A percentile compares a stretch with the other conserved stretches of the same genome.
Conservation (phyloP, 2,113 vertebrate species). For the Physeter macrocephalus region DNA sequence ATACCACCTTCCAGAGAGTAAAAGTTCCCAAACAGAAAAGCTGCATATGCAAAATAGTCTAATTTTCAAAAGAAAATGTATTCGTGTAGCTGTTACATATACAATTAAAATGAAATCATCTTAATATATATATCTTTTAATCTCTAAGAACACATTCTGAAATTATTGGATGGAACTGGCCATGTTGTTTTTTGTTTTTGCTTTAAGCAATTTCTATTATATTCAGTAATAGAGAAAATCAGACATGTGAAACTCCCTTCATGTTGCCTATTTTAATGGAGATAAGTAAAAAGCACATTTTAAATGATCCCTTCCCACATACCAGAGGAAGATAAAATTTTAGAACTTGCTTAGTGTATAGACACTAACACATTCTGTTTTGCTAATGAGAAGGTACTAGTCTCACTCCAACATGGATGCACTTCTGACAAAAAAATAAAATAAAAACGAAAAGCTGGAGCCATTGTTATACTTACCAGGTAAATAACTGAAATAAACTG, state of each 20-base stretch:
- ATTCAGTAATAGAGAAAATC: neutral
- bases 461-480: neutral
- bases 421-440: neutral
- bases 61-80: neutral
- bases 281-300: neutral
- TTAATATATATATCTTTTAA: neutral
- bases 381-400: neutral
- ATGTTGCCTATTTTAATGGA: neutral
- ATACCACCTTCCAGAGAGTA: neutral
- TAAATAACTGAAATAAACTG: neutral
- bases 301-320: neutral
- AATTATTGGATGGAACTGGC: neutral
- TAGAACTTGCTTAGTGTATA: neutral
- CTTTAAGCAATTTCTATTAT: neutral
- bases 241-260: neutral
- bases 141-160: neutral
- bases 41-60: neutral
- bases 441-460: neutral
- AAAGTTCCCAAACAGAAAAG: neutral
- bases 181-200: neutral
- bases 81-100: neutral
- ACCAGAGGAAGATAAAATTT: neutral
- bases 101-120: neutral
- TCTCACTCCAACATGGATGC: neutral
- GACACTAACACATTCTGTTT: neutral